Evolutionary conservation across 2,113 vertebrate species (phyloP).

Genomic region (Pangasianodon hypophthalmus): DNA sequence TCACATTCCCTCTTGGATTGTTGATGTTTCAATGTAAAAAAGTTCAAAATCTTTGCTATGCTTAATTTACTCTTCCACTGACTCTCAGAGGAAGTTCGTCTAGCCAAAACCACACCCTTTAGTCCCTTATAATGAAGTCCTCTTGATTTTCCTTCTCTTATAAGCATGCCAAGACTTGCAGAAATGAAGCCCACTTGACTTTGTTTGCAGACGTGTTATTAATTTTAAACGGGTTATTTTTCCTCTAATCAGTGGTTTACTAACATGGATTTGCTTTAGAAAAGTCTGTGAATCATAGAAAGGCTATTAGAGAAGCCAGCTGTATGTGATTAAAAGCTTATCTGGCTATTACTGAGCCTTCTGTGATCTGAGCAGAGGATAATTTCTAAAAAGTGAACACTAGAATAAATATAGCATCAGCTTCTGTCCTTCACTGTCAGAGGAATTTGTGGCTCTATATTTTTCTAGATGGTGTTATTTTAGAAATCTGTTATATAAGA

Average conservation of each 20-base stretch:
- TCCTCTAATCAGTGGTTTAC: slow-evolving; percentile 17
- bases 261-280: slow-evolving; percentile 9
- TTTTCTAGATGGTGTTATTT: neutral
- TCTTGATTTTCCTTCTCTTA: neutral
- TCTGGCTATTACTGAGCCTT: neutral
- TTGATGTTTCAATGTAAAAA: neutral
- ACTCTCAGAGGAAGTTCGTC: neutral
- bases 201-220: slow-evolving; percentile 3
- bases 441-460: neutral
- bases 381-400: neutral
- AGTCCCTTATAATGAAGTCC: neutral
- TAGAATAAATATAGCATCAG: neutral
- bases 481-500: neutral
- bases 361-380: neutral
- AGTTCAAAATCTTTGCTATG: neutral
- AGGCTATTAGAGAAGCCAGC: slow-evolving; percentile 7
- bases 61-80: neutral
- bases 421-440: neutral
- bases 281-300: slow-evolving; percentile 6
- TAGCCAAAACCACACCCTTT: neutral
- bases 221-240: neutral
- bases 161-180: neutral
- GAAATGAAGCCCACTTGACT: neutral
- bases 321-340: slow-evolving; percentile 1
- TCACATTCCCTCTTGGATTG: neutral